phyloP scores from a whole-genome alignment of 2,888 invertebrate genomes.

The Archaeoteleia sp. region DNA sequence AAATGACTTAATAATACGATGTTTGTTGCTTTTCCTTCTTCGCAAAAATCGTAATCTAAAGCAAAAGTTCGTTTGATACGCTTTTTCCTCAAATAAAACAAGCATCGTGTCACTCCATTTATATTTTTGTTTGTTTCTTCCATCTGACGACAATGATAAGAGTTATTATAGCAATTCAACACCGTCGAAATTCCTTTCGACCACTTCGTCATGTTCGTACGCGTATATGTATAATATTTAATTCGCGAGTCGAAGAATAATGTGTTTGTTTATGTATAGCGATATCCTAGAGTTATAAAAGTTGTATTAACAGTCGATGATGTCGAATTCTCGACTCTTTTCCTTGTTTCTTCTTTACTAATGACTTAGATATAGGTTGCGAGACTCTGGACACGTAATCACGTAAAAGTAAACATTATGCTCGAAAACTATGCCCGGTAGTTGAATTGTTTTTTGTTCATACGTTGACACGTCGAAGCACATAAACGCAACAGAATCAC shows the following conservation, averaged over 20 bases:
- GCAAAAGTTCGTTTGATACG: constrained; percentile 16
- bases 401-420: constrained; percentile 15
- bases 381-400: constrained; percentile 45
- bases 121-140: constrained; percentile 7
- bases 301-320: constrained; percentile 44
- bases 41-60: constrained; percentile 22
- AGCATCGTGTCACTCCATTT: constrained; percentile 22
- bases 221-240: constrained; percentile 32
- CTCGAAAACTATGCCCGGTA: background rate
- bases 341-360: constrained; percentile 28
- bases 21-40: constrained; percentile 12
- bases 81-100: constrained; percentile 29
- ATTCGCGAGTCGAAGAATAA: constrained; percentile 45
- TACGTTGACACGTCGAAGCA: background rate
- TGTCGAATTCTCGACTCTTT: constrained; percentile 29
- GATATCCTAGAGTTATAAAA: constrained; percentile 42
- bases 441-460: background rate
- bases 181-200: background rate
- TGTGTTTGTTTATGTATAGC: constrained; percentile 39
- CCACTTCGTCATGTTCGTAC: constrained; percentile 21
- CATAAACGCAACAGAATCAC: too few species aligned
- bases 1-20: constrained; percentile 65
- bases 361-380: constrained; percentile 49
- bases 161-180: constrained; percentile 9
- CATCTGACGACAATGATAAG: constrained; percentile 21